These are phyloP conservation scores for Danio kyathit DNA, from an alignment of 2,797 vertebrate genomes.

Conservation along the genomic window DNA sequence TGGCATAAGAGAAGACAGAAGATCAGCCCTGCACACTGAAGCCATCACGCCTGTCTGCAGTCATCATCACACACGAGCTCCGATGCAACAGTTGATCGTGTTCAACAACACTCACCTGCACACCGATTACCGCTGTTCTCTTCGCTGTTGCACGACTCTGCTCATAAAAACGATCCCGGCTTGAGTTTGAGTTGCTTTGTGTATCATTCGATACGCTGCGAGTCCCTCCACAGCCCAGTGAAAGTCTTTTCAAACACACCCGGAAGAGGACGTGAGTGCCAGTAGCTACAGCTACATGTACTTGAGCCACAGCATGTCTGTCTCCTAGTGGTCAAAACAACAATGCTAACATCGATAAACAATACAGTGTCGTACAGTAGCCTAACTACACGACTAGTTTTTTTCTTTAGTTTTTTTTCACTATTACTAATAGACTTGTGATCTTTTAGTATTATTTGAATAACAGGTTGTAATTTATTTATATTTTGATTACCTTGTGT, in stretches of 20 bases:
- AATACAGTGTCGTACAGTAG: background rate
- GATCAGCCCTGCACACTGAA: slow-evolving; percentile 23
- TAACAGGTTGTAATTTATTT: background rate
- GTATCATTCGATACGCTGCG: slow-evolving; percentile 36
- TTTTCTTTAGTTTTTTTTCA: too few species aligned
- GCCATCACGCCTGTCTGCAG: slow-evolving; percentile 18
- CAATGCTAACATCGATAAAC: slow-evolving; percentile 2
- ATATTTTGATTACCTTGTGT: background rate
- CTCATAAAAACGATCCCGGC: slow-evolving; percentile 30
- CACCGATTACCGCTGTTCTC: slow-evolving; percentile 20
- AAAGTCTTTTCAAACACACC: slow-evolving; percentile 53
- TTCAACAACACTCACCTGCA: slow-evolving; percentile 48
- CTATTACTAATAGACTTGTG: too few species aligned
- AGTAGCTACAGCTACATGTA: background rate
- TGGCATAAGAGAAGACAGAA: background rate
- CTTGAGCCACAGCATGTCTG: slow-evolving; percentile 4
- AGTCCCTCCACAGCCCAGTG: slow-evolving; percentile 7
- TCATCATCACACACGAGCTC: background rate
- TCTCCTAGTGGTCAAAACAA: slow-evolving; percentile 46
- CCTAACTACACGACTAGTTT: background rate
- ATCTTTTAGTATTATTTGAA: background rate
- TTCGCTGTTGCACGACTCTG: background rate
- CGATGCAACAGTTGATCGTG: slow-evolving; percentile 46
- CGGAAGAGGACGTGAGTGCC: slow-evolving; percentile 54
- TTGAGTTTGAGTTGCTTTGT: slow-evolving; percentile 5